Conservation (phyloP, 2,888 invertebrate species). For the Ernsta delagoae region DNA sequence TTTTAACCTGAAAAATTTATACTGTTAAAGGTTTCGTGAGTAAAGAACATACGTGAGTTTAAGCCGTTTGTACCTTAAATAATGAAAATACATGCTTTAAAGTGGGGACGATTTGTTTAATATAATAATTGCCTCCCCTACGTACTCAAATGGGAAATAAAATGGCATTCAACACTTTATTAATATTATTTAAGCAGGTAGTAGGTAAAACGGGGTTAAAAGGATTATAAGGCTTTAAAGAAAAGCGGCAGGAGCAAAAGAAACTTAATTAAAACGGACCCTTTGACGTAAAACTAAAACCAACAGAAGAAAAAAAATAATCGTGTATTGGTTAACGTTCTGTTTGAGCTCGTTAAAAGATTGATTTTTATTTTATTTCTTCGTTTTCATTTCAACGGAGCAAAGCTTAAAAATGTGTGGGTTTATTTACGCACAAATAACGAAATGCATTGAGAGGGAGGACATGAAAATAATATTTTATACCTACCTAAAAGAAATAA, state of each 20-base stretch:
- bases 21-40: too few relatives aligned
- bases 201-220: conserved; percentile 14
- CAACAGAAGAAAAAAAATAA: conserved; percentile 10
- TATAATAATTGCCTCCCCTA: not conserved
- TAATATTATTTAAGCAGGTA: conserved; percentile 19
- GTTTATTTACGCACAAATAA: not conserved
- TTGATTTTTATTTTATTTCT: conserved; percentile 43
- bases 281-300: conserved; percentile 30
- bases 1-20: too few relatives aligned
- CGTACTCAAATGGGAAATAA: not conserved
- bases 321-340: conserved; percentile 1
- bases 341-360: conserved; percentile 33
- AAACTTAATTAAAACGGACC: conserved; percentile 33
- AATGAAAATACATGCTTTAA: not conserved
- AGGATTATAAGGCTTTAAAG: conserved; percentile 32
- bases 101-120: not conserved
- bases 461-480: not conserved
- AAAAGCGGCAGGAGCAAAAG: conserved; percentile 30
- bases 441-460: not conserved
- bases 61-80: too few relatives aligned
- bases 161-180: conserved; percentile 16
- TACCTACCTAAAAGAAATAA: not conserved
- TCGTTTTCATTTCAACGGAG: conserved; percentile 30
- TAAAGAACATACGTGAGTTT: too few relatives aligned
- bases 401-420: not conserved